phyloP scores from a whole-genome alignment of 2,113 vertebrate genomes.

The Chaetorhynchus papuensis region DNA sequence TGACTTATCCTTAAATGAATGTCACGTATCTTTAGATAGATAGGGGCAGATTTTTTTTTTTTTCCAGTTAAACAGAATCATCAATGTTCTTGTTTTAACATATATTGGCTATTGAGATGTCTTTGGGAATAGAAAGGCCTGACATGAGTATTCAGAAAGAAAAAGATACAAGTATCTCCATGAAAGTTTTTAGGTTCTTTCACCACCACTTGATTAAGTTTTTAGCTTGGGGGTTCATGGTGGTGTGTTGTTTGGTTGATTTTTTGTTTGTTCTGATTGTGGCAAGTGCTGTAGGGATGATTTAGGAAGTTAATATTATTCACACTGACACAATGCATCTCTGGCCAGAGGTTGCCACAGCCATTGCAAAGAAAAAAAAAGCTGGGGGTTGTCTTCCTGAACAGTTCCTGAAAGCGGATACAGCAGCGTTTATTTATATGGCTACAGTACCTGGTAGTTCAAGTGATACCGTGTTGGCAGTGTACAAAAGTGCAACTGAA shows the following conservation, averaged over 20 bases:
- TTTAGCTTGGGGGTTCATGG: not conserved
- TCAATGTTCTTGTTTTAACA: not conserved
- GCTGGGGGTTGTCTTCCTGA: not conserved
- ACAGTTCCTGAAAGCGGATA: not conserved
- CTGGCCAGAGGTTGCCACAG: not conserved
- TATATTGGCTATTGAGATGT: not conserved
- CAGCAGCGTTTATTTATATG: not conserved
- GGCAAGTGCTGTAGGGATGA: not conserved
- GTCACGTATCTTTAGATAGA: not conserved
- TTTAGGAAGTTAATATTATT: not conserved
- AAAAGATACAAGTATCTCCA: not conserved
- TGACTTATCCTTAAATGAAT: not conserved
- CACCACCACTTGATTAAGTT: not conserved
- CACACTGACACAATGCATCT: not conserved
- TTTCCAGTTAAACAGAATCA: not conserved
- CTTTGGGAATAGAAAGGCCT: not conserved
- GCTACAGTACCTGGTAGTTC: not conserved
- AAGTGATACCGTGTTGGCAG: not conserved
- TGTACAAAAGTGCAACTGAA: not conserved
- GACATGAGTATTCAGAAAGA: not conserved
- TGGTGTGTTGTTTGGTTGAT: not conserved
- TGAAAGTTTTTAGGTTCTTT: not conserved
- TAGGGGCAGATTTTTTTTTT: not conserved
- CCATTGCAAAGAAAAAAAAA: not conserved
- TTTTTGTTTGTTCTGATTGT: not conserved